Percentiles rank a stretch among this genome's conserved stretches.
These are phyloP conservation scores for Mormyrus hasselquistii DNA, from an alignment of 2,797 vertebrate species.

Conservation along the genomic window DNA sequence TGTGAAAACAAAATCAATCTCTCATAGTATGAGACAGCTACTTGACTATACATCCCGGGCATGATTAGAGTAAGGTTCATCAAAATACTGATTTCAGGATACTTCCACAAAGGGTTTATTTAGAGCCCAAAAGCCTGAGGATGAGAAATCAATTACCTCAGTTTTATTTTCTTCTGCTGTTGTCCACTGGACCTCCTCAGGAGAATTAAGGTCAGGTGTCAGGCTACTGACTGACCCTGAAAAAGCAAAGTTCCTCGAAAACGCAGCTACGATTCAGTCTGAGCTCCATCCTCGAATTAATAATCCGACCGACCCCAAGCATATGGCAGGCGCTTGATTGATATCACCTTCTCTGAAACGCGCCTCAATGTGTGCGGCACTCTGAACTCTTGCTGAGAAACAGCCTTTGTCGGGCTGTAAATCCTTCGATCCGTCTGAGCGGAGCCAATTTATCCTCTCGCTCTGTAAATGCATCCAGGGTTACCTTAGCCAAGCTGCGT, in stretches of 20 bases:
- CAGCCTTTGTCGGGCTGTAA: neutral
- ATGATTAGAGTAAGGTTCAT: neutral
- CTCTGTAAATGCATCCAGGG: neutral
- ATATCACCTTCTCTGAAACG: neutral
- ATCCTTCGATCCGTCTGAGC: neutral
- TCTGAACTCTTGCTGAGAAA: neutral
- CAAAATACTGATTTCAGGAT: neutral
- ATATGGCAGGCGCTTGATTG: conserved; percentile 18
- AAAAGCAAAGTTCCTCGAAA: conserved; percentile 41
- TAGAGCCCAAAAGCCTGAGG: neutral
- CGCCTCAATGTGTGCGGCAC: neutral
- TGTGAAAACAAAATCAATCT: neutral
- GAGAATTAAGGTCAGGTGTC: conserved; percentile 53
- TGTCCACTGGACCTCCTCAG: conserved; percentile 51
- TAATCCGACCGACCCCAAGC: conserved; percentile 21
- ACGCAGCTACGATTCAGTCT: conserved; percentile 31
- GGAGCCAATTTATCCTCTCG: neutral
- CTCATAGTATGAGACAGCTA: neutral
- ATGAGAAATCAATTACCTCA: conserved; percentile 56
- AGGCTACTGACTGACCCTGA: conserved; percentile 37
- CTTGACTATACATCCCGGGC: neutral
- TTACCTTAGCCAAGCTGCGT: too few relatives aligned
- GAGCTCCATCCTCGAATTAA: conserved; percentile 40
- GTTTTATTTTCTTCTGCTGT: conserved; percentile 37
- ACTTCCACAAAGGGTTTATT: neutral